These are phyloP conservation scores for Coenobita brevimanus DNA, from an alignment of 1,140 invertebrate species.

Conservation along the genomic window DNA sequence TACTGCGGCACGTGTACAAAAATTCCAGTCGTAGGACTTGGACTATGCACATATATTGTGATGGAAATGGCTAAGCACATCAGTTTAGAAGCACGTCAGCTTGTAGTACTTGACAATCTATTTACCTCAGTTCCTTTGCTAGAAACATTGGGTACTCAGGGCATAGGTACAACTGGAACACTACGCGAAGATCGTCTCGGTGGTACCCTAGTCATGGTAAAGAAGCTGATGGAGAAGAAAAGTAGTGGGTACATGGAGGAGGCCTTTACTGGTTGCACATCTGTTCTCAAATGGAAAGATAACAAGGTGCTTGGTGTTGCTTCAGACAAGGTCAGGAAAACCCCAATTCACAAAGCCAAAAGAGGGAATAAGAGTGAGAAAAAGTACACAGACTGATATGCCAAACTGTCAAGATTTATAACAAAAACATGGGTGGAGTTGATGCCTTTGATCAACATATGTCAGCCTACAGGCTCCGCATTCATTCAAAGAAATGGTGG, in stretches of 20 bases:
- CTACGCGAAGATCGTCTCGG: slow-evolving; percentile 14
- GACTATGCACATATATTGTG: slow-evolving; percentile 1
- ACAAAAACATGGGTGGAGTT: slow-evolving; percentile 26
- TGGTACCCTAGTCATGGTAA: slow-evolving; percentile 19
- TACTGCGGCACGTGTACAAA: slow-evolving; percentile 37
- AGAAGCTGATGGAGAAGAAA: slow-evolving; percentile 41
- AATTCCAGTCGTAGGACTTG: slow-evolving; percentile 37
- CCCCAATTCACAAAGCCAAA: slow-evolving; percentile 30
- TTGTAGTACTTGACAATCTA: slow-evolving; percentile 46
- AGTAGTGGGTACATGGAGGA: slow-evolving; percentile 29
- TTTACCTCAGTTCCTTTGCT: slow-evolving; percentile 38
- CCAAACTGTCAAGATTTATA: slow-evolving; percentile 36
- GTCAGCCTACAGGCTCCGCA: neutral
- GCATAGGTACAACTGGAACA: slow-evolving; percentile 38
- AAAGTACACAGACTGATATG: slow-evolving; percentile 33
- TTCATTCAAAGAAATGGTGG: slow-evolving; percentile 14
- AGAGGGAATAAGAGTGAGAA: no score
- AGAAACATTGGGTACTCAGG: slow-evolving; percentile 12
- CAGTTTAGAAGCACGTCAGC: slow-evolving; percentile 17
- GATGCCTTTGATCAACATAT: slow-evolving; percentile 48
- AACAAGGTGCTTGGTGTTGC: slow-evolving; percentile 43
- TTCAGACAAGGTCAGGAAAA: slow-evolving; percentile 23
- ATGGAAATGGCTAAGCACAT: slow-evolving; percentile 31
- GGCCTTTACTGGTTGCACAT: no score
- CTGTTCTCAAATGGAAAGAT: slow-evolving; percentile 34